Base-by-base conservation (phyloP, 1,140 invertebrate species). In the Drosophila sp. region DNA sequence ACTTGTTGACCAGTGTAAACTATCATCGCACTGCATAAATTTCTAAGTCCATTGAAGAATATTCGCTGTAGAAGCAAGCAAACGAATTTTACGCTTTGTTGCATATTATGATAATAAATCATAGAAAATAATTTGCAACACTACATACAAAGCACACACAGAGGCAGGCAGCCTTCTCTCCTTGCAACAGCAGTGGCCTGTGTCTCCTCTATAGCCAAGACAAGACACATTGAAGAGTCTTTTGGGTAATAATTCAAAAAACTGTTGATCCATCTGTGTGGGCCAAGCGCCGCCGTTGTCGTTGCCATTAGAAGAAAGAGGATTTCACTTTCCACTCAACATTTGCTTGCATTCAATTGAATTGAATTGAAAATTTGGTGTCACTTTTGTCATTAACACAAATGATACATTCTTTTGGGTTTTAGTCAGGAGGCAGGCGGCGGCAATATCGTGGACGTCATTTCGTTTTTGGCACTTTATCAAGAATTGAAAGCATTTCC, bases 81-180 rank as follows among this genome's bases (percentile, higher is more conserved):
- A 86, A 79, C 79, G 66, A 89, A 89, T 89, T 89, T 89, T 79
- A 84, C 74, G 84, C 84, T 89, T 89, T 89, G 84, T 89, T 89
- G 84, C 77, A 89, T 58, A 55, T 70, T 79, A 57, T 84, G 84
- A 89, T 90, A 89, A 89, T 89, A 89, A 89, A 89, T 89, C 80
- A 89, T 80, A 80, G 77, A 84, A 80, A 70, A 80, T 79, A 83
- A 86, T 86, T 87, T 79, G 83, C 75, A 38, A 38, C 56, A 64
- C 47, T 25, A 50, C 25, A 50, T 17, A 17, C 17, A 17, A 17
- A 82, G 72, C 35, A 38, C 35, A 82, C 74, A 79, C 82, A 86
- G 72, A 76, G 50, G 38, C 23, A 54, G n/a, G 3, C 30, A n/a
- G 6, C 5, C 33, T 35, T 33, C 41, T 65, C 58, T 44, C 40